Evolutionary conservation across 2,888 invertebrate genomes (phyloP).

Genomic region (Cyclophora punctaria): DNA sequence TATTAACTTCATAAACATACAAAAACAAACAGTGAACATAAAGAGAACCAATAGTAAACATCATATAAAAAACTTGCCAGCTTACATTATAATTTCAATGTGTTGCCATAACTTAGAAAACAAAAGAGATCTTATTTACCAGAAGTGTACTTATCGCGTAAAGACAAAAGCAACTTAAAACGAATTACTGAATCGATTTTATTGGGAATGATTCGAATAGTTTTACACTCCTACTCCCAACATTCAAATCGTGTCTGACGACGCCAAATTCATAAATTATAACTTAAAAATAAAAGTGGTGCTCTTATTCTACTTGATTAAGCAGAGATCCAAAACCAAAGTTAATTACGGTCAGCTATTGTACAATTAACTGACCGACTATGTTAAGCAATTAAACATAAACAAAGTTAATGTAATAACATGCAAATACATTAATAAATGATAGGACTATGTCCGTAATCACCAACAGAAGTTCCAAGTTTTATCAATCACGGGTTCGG

Average conservation of each 20-base stretch:
- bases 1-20: slow-evolving; percentile 17
- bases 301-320: slow-evolving; percentile 30
- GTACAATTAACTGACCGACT: slow-evolving; percentile 19
- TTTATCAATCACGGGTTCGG: slow-evolving; percentile 24
- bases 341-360: slow-evolving; percentile 22
- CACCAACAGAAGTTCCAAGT: slow-evolving; percentile 20
- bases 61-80: background rate
- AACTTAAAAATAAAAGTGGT: slow-evolving; percentile 25
- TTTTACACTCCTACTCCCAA: slow-evolving; percentile 2
- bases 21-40: slow-evolving; percentile 4
- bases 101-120: background rate
- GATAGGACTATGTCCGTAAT: slow-evolving; percentile 25
- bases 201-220: slow-evolving; percentile 11
- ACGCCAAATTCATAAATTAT: slow-evolving; percentile 5
- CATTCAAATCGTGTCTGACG: background rate
- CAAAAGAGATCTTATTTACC: background rate
- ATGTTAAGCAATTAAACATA: slow-evolving; percentile 26
- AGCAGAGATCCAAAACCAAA: slow-evolving; percentile 42
- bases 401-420: slow-evolving; percentile 22
- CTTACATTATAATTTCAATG: background rate
- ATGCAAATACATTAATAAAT: slow-evolving; percentile 12
- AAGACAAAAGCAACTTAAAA: slow-evolving; percentile 10
- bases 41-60: slow-evolving; percentile 6
- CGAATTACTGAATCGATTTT: slow-evolving; percentile 9
- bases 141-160: slow-evolving; percentile 1